Base-by-base conservation (phyloP, 2,113 vertebrate genomes). In the Ameiurus melas region DNA sequence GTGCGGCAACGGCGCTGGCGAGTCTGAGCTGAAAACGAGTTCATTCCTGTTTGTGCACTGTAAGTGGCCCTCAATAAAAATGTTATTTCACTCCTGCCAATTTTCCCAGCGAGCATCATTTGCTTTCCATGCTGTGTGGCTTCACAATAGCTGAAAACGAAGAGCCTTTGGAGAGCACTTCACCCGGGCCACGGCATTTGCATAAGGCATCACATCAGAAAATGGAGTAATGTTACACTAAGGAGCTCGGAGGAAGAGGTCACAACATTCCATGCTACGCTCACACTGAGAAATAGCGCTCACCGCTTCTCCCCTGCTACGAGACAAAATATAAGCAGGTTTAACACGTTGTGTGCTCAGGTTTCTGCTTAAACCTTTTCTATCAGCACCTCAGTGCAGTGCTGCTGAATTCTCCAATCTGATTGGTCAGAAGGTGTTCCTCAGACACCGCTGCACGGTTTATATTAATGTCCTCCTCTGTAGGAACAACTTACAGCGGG, bases 61-160 rank as follows among this genome's bases (percentile, higher is more conserved):
- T 78, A 79, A 84, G 82, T 84, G 87, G 82, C 9, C 71, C 27
- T 75, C 73, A 85, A 88, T 84, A 78, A 88, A 79, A 85, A 84
- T 78, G 78, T 78, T 88, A 88, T 88, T 88, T 85, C 64, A 57
- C 87, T 84, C 57, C 83, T 84, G 87, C 78, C 86, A 82, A 88
- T 88, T 88, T 78, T 84, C 87, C 73, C 87, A 57, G 71, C 1
- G 58, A 88, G 87, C 58, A 17, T 68, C 82, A 57, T 88, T 88
- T 85, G 62, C 57, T 75, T 88, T 88, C 81, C 86, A 75, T 36
- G 80, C 86, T 2, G 55, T 43, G 36, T 57, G 53, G 19, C 20
- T 88, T 83, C 80, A 83, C 80, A 77, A 84, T 82, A 81, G 86
- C 86, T 58, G 64, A 71, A 68, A 87, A 55, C 47, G 12, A 64